Conservation (phyloP, 2,113 vertebrate genomes). For the Catharus fuscescens region DNA sequence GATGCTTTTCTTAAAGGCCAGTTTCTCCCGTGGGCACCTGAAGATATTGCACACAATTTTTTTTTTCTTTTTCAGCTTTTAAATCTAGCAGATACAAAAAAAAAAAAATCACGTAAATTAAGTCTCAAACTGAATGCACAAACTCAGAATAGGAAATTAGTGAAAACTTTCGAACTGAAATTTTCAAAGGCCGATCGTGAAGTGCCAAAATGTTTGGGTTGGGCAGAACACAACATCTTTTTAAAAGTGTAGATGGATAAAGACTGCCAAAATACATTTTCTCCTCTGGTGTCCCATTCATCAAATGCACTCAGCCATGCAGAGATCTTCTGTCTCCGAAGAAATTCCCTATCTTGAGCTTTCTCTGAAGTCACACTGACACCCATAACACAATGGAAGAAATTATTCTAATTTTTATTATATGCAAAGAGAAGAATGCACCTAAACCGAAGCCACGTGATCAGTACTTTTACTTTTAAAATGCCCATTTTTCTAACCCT, state of each 20-base stretch:
- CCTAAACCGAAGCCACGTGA: fast-evolving
- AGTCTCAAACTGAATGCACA: background rate
- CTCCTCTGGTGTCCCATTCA: background rate
- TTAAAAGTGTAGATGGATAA: background rate
- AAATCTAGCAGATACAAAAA: background rate
- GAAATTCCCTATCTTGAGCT: background rate
- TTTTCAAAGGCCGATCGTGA: background rate
- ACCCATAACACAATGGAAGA: fast-evolving
- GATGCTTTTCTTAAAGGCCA: background rate
- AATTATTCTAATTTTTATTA: background rate
- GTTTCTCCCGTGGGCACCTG: background rate
- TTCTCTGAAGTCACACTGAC: background rate
- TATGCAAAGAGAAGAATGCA: background rate
- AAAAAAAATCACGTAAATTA: background rate
- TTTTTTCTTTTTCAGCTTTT: background rate
- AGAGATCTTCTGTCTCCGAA: background rate
- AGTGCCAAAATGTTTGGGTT: background rate
- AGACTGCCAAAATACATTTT: background rate
- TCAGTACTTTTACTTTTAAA: background rate
- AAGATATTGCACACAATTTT: background rate
- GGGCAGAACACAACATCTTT: background rate
- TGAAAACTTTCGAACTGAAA: background rate
- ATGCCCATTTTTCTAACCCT: background rate
- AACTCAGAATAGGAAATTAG: background rate
- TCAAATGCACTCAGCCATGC: background rate